Base-by-base conservation (phyloP, 2,797 vertebrate species). In the Acanthopagrus latus region DNA sequence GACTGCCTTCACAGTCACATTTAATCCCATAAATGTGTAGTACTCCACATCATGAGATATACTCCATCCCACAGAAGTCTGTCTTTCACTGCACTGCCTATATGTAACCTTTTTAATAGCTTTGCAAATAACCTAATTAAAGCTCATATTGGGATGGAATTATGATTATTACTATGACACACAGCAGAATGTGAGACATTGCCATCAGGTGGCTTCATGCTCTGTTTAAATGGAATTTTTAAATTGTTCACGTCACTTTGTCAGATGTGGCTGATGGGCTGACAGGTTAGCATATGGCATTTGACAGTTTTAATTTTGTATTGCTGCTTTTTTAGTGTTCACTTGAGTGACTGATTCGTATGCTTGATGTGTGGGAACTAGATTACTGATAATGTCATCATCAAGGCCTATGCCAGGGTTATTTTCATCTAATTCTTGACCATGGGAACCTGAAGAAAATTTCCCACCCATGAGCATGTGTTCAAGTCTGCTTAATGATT, bases 1-100 rank as follows among this genome's bases (percentile, higher is more conserved):
- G 58, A 79, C 64, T 86, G 84, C 54, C 64, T 78, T 88, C 74
- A 74, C 57, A 47, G 70, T 81, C 79, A 59, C 54, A 82, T 84
- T 81, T 86, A 84, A 84, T 88, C 81, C 64, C 25, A 80, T 91
- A 80, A 85, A 88, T 91, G 75, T 81, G 71, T 76, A 27, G 59
- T 69, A 64, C 33, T 70, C 48, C 48, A 81, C 76, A 86, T 76
- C 64, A 72, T 65, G 80, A 80, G 56, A 72, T 71, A 64, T 56
- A 55, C 74, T 79, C 56, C 48, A 47, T 64, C 71, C 68, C 64
- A 55, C 67, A 86, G 63, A 72, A 74, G 71, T 66, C 75, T 85
- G 46, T 73, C 47, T 64, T 74, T 59, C 43, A 44, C 58, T 62
- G 57, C 58, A 44, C 33, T 47, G 57, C 33, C 56, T 80, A 47